Evolutionary conservation across 2,888 invertebrate species (phyloP).

Genomic region (Peribatodes rhomboidaria): DNA sequence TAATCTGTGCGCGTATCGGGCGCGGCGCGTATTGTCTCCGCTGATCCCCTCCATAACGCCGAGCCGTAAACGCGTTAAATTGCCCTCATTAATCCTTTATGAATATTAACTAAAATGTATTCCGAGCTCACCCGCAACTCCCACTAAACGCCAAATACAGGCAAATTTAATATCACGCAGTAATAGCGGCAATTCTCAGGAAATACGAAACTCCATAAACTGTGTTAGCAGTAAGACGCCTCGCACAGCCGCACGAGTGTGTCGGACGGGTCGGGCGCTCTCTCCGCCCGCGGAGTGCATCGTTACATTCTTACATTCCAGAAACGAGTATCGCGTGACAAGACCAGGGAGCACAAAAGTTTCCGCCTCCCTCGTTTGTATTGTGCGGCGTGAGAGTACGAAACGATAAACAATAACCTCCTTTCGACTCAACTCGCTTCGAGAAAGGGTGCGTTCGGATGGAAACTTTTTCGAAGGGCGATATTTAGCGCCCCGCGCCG

Average conservation of each 20-base stretch:
- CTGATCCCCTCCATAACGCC: constrained; percentile 1
- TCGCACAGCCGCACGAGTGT: not conserved
- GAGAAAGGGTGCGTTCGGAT: constrained; percentile 31
- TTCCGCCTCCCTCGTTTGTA: constrained; percentile 13
- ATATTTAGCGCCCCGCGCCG: constrained; percentile 17
- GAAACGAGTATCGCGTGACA: constrained; percentile 14
- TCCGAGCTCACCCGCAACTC: constrained; percentile 4
- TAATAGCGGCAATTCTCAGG: constrained; percentile 1
- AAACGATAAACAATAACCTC: constrained; percentile 36
- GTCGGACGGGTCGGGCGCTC: not conserved
- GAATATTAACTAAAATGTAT: constrained; percentile 30
- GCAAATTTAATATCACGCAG: constrained; percentile 7
- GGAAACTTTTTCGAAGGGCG: constrained; percentile 29
- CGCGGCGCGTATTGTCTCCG: constrained; percentile 6
- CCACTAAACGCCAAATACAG: constrained; percentile 13
- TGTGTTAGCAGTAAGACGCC: not conserved
- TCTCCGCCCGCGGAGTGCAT: not conserved
- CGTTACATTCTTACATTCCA: constrained; percentile 4
- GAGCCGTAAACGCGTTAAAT: constrained; percentile 29
- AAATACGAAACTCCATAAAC: constrained; percentile 5
- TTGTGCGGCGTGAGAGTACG: constrained; percentile 19
- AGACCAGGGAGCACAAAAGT: constrained; percentile 6
- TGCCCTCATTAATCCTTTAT: constrained; percentile 36
- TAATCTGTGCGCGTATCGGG: not conserved
- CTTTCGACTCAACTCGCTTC: constrained; percentile 23